Base-by-base conservation (phyloP, 2,113 vertebrate species). In the Chauna torquata region DNA sequence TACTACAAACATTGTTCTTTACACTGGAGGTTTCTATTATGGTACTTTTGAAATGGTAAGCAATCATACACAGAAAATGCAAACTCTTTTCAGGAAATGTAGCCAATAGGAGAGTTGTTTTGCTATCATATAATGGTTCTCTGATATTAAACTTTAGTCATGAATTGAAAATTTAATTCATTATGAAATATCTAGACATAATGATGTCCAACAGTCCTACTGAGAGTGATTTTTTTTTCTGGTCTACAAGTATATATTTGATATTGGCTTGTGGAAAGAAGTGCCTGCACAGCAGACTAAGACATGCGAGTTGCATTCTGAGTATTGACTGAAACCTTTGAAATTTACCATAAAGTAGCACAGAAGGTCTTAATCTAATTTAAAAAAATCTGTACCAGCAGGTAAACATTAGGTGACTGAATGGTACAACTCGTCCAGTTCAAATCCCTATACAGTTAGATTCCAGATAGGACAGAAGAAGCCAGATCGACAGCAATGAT, bases 11-110 rank as follows among this genome's bases (percentile, higher is more conserved):
- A 32, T 77, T 55, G 12, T 62, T 88, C 64, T 83, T 93, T 59
- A 71, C 59, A 71, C 50, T 75, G 68, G 47, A 86, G 64, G 28
- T 50, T 91, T 94, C 78, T 66, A 80, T 93, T 93, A 87, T 80
- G 4, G 17, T 92, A 79, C 45, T 66, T 91, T 95, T 86, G 82
- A 93, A 90, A 92, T 55, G 28, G 28, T 78, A 94, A 92, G 57
- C 55, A 92, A 55, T 30, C 76, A 54, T 61, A 80, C 11, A 58
- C 32, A 62, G 62, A 85, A 92, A 90, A 77, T 38, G 3, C 25
- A 9, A 54, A 10, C 23, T 78, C 27, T 92, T 94, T 86, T 86
- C 58, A 82, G 59, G 68, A 88, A 92, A 44, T 22, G 32, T 88
- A 90, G 49, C 49, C 45, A 95, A 83, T 94, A 25, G 19, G 55